phyloP scores from a whole-genome alignment of 2,797 vertebrate genomes.

The Loriculus beryllinus region DNA sequence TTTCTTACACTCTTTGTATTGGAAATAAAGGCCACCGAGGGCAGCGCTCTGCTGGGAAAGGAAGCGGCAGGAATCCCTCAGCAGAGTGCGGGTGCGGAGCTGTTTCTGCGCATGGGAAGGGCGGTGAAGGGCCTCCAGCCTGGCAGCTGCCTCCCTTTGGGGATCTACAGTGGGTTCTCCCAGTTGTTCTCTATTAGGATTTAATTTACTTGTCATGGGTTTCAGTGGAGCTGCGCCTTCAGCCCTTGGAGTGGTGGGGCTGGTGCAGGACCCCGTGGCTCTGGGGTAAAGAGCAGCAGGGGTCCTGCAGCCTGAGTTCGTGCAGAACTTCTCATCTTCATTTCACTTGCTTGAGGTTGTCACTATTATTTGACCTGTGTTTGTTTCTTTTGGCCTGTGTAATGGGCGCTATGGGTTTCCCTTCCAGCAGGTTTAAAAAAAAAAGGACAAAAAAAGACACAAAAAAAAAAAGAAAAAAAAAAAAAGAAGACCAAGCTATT shows the following conservation, averaged over 20 bases:
- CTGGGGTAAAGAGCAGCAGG: not conserved
- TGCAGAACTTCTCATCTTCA: conserved; percentile 10
- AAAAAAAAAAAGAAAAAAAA: not conserved
- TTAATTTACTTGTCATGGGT: not conserved
- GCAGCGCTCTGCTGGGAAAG: rapidly evolving
- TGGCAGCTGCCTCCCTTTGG: not conserved
- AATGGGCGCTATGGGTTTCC: conserved; percentile 18
- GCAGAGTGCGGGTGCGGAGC: not conserved
- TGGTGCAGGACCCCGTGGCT: not conserved
- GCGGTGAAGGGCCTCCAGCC: not conserved
- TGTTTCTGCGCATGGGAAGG: rapidly evolving
- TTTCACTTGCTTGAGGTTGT: conserved; percentile 58
- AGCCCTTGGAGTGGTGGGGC: not conserved
- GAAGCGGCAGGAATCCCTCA: rapidly evolving
- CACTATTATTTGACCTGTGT: conserved; percentile 50
- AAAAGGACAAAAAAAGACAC: not conserved
- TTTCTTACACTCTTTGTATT: conserved; percentile 33
- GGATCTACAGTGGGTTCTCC: not conserved
- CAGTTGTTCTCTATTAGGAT: not conserved
- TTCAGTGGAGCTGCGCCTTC: not conserved
- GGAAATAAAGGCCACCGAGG: not conserved
- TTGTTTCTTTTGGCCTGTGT: conserved; percentile 37
- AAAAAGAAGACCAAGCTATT: conserved; percentile 20
- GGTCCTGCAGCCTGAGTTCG: not conserved
- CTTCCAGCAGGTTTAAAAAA: conserved; percentile 28